Evolutionary conservation across 2,113 vertebrate genomes (phyloP).

Genomic region (Mus musculus): GRCm39 chr5:54657501-54658000

Average conservation of each 20-base stretch:
- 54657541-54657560: slow-evolving; percentile 39
- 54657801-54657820: background rate
- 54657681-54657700: background rate
- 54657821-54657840: background rate
- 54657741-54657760: background rate
- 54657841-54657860: background rate
- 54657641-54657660: background rate
- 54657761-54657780: rapidly evolving
- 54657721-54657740: background rate
- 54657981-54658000: background rate
- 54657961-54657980: background rate
- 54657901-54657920: background rate
- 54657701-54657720: background rate
- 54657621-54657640: background rate
- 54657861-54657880: too few relatives aligned
- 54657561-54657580: background rate
- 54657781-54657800: background rate
- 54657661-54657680: background rate
- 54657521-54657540: background rate
- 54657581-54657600: background rate
- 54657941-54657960: background rate
- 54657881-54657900: background rate
- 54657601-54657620: background rate
- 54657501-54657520: slow-evolving; percentile 42
- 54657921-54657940: background rate